Conservation (phyloP, 2,888 invertebrate species). For the Philereme vetulata region DNA sequence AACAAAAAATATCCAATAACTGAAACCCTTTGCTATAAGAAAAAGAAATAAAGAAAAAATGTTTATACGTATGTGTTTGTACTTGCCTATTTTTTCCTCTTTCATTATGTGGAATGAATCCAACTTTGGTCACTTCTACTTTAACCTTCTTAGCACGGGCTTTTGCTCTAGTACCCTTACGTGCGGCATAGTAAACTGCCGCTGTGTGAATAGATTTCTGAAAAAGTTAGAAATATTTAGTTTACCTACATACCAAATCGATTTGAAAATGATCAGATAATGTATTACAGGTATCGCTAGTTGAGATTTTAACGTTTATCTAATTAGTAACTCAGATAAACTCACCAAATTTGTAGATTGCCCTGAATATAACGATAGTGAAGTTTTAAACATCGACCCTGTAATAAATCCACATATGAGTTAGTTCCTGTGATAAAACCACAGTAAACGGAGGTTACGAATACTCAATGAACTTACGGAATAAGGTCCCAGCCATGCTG, state of each 20-base stretch:
- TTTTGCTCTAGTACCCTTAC: conserved; percentile 92
- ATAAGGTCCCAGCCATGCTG: conserved; percentile 64
- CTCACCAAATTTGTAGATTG: conserved; percentile 62
- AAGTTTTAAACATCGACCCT: conserved; percentile 64
- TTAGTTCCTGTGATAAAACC: conserved; percentile 5
- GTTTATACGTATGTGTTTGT: too few species aligned
- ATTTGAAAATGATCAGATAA: neutral
- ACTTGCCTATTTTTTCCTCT: conserved; percentile 74
- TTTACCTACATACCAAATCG: neutral
- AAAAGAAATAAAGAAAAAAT: too few species aligned
- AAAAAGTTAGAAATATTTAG: conserved; percentile 25
- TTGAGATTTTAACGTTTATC: too few species aligned
- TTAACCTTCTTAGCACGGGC: conserved; percentile 90
- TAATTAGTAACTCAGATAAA: conserved; percentile 20
- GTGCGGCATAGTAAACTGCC: conserved; percentile 87
- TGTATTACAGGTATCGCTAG: neutral
- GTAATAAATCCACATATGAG: conserved; percentile 43
- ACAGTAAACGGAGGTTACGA: neutral
- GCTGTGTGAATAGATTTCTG: conserved; percentile 82
- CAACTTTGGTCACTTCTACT: conserved; percentile 89
- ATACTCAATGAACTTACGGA: conserved; percentile 55
- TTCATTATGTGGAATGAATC: conserved; percentile 88
- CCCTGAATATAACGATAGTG: conserved; percentile 56
- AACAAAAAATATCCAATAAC: too few species aligned
- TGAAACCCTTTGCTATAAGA: too few species aligned